Conservation (phyloP, 2,797 vertebrate species). For the Gallinago solitaria region DNA sequence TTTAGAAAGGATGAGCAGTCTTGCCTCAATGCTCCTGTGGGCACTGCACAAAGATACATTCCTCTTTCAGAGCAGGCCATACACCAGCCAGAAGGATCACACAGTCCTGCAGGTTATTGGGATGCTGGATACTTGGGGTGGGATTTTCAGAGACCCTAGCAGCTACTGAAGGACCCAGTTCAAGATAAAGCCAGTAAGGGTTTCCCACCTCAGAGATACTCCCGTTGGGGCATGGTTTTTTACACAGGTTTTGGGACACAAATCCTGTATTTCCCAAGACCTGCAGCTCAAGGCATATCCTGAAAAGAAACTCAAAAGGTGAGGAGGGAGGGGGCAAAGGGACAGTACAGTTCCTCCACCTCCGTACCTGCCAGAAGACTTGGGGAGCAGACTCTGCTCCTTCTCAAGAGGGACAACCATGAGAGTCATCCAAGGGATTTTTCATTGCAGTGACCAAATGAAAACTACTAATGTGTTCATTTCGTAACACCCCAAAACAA, state of each 20-base stretch:
- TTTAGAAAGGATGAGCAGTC: background rate
- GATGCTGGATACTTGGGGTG: background rate
- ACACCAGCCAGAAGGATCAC: background rate
- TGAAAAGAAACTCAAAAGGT: accelerated
- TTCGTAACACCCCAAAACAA: background rate
- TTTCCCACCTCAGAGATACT: background rate
- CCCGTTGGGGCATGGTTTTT: background rate
- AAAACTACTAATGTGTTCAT: background rate
- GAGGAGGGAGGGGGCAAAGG: background rate
- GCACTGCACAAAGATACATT: background rate
- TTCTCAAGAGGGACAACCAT: background rate
- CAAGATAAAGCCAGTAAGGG: background rate
- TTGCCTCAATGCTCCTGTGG: background rate
- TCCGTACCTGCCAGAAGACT: accelerated
- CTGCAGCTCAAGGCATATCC: background rate
- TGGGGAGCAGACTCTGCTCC: background rate
- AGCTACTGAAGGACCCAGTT: background rate
- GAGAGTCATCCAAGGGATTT: background rate
- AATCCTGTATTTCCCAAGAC: background rate
- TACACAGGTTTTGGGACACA: background rate
- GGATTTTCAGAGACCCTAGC: background rate
- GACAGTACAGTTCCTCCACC: too few species aligned
- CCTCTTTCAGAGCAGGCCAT: background rate
- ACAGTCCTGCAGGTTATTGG: background rate
- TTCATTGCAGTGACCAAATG: background rate